Percentiles rank a stretch among this genome's conserved stretches.
These are phyloP conservation scores for Grapholita molesta DNA, from an alignment of 1,140 invertebrate species.

Conservation along the genomic window DNA sequence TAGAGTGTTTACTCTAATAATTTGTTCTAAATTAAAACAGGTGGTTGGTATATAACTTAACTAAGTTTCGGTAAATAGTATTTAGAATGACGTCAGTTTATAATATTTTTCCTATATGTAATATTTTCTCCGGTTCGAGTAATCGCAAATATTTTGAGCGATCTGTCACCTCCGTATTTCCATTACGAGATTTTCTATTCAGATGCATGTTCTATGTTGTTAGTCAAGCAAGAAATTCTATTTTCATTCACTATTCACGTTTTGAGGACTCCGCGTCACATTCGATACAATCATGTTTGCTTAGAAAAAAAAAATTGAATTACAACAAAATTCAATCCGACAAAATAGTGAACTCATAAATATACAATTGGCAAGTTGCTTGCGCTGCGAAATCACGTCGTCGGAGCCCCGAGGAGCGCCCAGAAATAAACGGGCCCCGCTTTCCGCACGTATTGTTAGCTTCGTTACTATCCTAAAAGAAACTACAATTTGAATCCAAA, in stretches of 20 bases:
- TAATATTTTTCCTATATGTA: background rate
- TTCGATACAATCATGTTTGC: slow-evolving; percentile 9
- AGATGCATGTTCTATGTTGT: background rate
- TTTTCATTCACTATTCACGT: slow-evolving; percentile 11
- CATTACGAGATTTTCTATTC: slow-evolving; percentile 9
- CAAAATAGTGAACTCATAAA: slow-evolving; percentile 71
- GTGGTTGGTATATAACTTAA: too few relatives aligned
- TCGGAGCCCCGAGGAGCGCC: slow-evolving; percentile 50
- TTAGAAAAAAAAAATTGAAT: slow-evolving; percentile 37
- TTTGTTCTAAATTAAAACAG: too few relatives aligned
- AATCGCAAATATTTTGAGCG: slow-evolving; percentile 8
- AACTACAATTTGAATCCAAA: slow-evolving; percentile 68
- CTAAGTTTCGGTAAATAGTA: too few relatives aligned
- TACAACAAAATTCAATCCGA: slow-evolving; percentile 53
- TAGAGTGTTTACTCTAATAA: too few relatives aligned
- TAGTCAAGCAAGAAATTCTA: slow-evolving; percentile 24
- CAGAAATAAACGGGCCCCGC: slow-evolving; percentile 52
- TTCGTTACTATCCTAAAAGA: slow-evolving; percentile 62
- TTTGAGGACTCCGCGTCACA: slow-evolving; percentile 4
- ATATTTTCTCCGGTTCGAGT: background rate
- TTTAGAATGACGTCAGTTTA: too few relatives aligned
- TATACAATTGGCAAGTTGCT: slow-evolving; percentile 71
- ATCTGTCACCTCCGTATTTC: slow-evolving; percentile 3
- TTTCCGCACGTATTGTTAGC: slow-evolving; percentile 69
- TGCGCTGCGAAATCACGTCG: slow-evolving; percentile 64